phyloP scores from a whole-genome alignment of 2,888 invertebrate species.

The Dicyrtoma fusca region DNA sequence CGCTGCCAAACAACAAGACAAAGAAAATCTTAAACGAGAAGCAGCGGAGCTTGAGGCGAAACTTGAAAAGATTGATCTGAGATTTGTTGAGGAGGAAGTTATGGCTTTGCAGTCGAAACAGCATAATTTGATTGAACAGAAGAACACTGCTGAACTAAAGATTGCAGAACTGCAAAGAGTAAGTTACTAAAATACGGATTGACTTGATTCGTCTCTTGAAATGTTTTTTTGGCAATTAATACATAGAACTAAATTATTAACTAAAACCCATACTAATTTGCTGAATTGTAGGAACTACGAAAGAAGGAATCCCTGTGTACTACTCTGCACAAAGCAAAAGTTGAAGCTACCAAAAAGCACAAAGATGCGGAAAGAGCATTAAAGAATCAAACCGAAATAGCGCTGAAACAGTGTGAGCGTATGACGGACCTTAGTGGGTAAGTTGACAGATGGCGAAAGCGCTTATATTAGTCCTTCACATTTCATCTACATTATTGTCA shows the following conservation, averaged over 20 bases:
- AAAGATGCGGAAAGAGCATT: constrained; percentile 16
- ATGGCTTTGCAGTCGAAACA: not conserved
- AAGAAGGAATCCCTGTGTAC: constrained; percentile 17
- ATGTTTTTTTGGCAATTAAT: too few species aligned
- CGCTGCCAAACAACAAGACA: not conserved
- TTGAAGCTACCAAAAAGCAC: constrained; percentile 10
- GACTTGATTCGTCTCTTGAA: too few species aligned
- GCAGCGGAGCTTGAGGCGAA: not conserved
- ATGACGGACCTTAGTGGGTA: not conserved
- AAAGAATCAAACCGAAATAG: not conserved
- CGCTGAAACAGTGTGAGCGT: not conserved
- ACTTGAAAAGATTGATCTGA: not conserved
- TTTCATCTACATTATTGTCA: too few species aligned
- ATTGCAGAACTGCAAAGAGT: constrained; percentile 11
- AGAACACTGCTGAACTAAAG: not conserved
- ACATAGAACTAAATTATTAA: too few species aligned
- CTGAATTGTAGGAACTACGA: constrained; percentile 1
- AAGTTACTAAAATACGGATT: too few species aligned
- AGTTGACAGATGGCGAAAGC: too few species aligned
- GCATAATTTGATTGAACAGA: not conserved
- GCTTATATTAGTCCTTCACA: too few species aligned
- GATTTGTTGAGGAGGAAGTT: not conserved
- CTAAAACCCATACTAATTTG: too few species aligned
- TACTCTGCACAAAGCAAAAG: not conserved
- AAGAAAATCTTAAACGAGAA: not conserved